These are phyloP conservation scores for Elachura formosa DNA, from an alignment of 2,113 vertebrate species.

Conservation along the genomic window DNA sequence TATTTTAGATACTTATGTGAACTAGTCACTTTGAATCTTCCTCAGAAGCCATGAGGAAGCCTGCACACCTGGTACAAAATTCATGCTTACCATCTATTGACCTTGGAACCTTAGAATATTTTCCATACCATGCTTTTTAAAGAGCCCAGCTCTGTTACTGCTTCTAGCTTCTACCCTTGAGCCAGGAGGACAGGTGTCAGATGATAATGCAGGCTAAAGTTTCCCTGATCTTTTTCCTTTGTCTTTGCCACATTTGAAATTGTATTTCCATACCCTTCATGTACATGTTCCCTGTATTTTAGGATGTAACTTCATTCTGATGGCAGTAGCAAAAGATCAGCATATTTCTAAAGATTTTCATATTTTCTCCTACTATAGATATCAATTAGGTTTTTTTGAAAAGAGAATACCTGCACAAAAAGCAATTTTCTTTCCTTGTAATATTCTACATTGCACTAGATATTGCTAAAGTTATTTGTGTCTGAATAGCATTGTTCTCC, in stretches of 20 bases:
- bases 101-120: background rate
- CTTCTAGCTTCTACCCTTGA: background rate
- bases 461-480: background rate
- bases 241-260: background rate
- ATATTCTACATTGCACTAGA: background rate
- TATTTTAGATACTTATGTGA: background rate
- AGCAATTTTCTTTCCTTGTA: background rate
- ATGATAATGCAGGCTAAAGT: background rate
- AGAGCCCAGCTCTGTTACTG: accelerated
- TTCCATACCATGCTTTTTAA: background rate
- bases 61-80: background rate
- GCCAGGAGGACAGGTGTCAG: background rate
- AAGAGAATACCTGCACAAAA: background rate
- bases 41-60: background rate
- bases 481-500: constrained; percentile 14
- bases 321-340: background rate
- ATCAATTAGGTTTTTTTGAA: background rate
- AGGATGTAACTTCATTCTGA: background rate
- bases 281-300: background rate
- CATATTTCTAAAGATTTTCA: background rate
- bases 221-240: background rate
- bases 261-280: background rate
- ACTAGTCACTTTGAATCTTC: background rate
- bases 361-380: background rate
- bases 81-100: background rate